Conservation (phyloP, 2,797 vertebrate species). For the Sebastes taczanowskii region DNA sequence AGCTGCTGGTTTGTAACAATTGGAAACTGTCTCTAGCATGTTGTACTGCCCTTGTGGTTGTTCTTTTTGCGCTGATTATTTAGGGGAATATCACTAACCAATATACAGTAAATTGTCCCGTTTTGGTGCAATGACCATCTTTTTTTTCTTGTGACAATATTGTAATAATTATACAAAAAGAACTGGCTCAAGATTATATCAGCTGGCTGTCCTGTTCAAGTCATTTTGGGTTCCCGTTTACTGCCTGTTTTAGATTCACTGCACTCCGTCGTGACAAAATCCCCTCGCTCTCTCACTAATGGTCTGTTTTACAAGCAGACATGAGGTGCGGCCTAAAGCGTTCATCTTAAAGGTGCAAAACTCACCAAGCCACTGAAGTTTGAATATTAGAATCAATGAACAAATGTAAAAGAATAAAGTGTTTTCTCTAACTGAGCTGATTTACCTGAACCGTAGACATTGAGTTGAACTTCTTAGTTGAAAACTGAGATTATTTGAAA, state of each 20-base stretch:
- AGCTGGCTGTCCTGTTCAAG: neutral
- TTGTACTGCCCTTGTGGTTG: neutral
- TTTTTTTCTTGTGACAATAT: neutral
- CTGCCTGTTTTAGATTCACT: neutral
- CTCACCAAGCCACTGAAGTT: neutral
- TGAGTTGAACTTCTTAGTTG: neutral
- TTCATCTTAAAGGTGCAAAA: neutral
- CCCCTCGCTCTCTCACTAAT: neutral
- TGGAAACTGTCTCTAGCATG: neutral
- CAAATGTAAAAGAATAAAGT: neutral
- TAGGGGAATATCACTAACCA: constrained; percentile 18
- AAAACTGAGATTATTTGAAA: neutral
- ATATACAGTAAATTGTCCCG: neutral
- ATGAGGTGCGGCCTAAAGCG: neutral
- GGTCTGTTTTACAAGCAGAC: neutral
- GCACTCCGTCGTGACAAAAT: neutral
- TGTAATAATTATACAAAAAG: neutral
- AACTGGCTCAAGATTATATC: neutral
- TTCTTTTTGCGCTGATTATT: constrained; percentile 6
- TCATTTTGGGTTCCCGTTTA: neutral
- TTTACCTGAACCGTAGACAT: neutral
- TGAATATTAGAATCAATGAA: neutral
- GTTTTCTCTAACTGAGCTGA: neutral
- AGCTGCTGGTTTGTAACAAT: constrained; percentile 1
- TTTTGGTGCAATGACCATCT: neutral